Percentiles rank a stretch among this genome's conserved stretches.
Evolutionary conservation across 2,797 vertebrate genomes (phyloP).

Genomic region (Helostoma temminkii): DNA sequence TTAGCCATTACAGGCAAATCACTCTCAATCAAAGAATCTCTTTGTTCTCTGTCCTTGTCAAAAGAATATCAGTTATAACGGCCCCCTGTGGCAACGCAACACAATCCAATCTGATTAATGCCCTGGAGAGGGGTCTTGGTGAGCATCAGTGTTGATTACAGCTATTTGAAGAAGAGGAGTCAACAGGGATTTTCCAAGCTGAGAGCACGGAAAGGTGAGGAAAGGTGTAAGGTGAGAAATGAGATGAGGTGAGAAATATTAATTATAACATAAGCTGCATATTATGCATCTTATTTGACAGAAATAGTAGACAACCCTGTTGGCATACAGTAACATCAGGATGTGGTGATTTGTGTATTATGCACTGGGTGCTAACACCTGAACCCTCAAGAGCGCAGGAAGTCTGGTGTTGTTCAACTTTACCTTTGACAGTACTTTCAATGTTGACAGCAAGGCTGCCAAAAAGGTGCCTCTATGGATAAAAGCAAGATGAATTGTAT

Average conservation of each 20-base stretch:
- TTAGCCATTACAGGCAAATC: constrained; percentile 74
- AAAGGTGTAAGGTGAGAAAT: constrained; percentile 57
- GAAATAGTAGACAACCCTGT: constrained; percentile 12
- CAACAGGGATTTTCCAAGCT: constrained; percentile 44
- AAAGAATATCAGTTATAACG: constrained; percentile 71
- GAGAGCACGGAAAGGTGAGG: constrained; percentile 46
- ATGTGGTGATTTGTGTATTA: constrained; percentile 37
- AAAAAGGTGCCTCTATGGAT: constrained; percentile 36
- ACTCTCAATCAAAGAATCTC: constrained; percentile 72
- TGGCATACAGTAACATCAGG: constrained; percentile 22
- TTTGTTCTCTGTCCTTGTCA: constrained; percentile 75
- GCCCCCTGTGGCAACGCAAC: constrained; percentile 65
- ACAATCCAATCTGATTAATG: constrained; percentile 78
- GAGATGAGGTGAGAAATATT: constrained; percentile 29
- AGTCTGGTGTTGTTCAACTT: constrained; percentile 59
- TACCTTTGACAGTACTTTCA: constrained; percentile 43
- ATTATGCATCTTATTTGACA: constrained; percentile 47
- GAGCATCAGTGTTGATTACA: constrained; percentile 78
- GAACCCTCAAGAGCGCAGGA: constrained; percentile 52
- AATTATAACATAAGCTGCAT: constrained; percentile 47
- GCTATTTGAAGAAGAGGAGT: constrained; percentile 65
- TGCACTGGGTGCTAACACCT: constrained; percentile 46
- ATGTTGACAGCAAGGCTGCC: constrained; percentile 55
- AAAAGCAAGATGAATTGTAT: constrained; percentile 39
- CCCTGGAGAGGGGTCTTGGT: constrained; percentile 61